Base-by-base conservation (phyloP, 2,888 invertebrate species). In the Tetragonisca angustula region DNA sequence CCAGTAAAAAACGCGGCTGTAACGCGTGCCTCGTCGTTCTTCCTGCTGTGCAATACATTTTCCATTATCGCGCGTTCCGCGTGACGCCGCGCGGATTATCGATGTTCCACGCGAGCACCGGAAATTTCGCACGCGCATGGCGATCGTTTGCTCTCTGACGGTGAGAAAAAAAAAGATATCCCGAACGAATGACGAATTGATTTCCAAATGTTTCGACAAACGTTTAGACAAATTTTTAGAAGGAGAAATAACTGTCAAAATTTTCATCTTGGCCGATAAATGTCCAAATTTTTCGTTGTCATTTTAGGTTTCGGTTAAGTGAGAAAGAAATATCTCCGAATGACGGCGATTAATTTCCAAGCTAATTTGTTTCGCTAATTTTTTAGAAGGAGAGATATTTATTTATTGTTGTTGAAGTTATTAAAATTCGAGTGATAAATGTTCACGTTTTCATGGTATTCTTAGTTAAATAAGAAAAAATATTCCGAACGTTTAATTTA, bases 1-100 rank as follows among this genome's bases (percentile, higher is more conserved):
- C 24, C 54, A 24, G 43, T 21, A 19, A 24, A 65, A 67, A 75
- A 75, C 67, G 36, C 32, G n/a, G 9, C 17, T 32, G 73, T n/a
- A 64, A 64, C 50, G 73, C 64, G 64, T 15, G 27, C 76, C 50
- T 32, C 24, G 61, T 43, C 49, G 76, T 71, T 71, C 77, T 71
- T 70, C 52, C 62, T 54, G 43, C 52, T 52, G 27, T 32, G 64
- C 69, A 49, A 75, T 75, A 70, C 64, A 75, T 75, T 75, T 64
- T 69, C 79, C 79, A 75, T 79, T 69, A 75, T 75, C 69, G 49
- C 43, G 43, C 43, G 43, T 43, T 43, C 21, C 56, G 32, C 72
- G 49, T 49, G 43, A 36, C 77, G 43, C 24, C 6, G 27, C 64
- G 21, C 32, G 43, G 43, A 43, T 43, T 43, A 43, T 61, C 61